Percentiles rank a stretch among this genome's conserved stretches.
Evolutionary conservation across 2,113 vertebrate species (phyloP).

Genomic region (Triplophysa tibetana): DNA sequence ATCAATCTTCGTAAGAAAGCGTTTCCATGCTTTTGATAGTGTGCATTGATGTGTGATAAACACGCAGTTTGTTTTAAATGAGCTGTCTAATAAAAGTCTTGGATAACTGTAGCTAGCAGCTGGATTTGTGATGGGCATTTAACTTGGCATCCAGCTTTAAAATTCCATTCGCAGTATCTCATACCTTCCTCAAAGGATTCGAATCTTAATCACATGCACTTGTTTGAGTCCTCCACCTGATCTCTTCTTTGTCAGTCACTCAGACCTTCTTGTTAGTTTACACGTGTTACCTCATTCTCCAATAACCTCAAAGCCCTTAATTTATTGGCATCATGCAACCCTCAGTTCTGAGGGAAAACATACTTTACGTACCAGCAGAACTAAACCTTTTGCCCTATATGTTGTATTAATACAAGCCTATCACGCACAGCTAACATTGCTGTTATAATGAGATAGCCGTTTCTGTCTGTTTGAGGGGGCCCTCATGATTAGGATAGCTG

Average conservation of each 20-base stretch:
- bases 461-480: background rate
- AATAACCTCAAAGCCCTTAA: background rate
- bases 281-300: slow-evolving; percentile 14
- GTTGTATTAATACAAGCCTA: slow-evolving; percentile 23
- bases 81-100: slow-evolving; percentile 25
- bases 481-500: background rate
- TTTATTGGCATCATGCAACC: background rate
- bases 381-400: slow-evolving; percentile 22
- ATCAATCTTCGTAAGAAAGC: background rate
- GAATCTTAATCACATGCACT: slow-evolving; percentile 8
- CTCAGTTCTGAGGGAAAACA: background rate
- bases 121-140: slow-evolving; percentile 19
- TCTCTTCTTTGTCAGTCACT: background rate
- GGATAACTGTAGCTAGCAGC: slow-evolving; percentile 26
- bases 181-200: slow-evolving; percentile 30
- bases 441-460: slow-evolving; percentile 13
- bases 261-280: slow-evolving; percentile 9
- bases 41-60: slow-evolving; percentile 19
- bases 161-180: background rate
- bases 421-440: slow-evolving; percentile 5
- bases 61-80: slow-evolving; percentile 32
- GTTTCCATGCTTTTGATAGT: background rate
- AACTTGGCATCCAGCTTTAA: slow-evolving; percentile 17
- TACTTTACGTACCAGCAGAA: slow-evolving; percentile 18
- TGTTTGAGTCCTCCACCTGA: slow-evolving; percentile 10